Evolutionary conservation across 2,797 vertebrate genomes (phyloP).

Genomic region (Gouania willdenowi): DNA sequence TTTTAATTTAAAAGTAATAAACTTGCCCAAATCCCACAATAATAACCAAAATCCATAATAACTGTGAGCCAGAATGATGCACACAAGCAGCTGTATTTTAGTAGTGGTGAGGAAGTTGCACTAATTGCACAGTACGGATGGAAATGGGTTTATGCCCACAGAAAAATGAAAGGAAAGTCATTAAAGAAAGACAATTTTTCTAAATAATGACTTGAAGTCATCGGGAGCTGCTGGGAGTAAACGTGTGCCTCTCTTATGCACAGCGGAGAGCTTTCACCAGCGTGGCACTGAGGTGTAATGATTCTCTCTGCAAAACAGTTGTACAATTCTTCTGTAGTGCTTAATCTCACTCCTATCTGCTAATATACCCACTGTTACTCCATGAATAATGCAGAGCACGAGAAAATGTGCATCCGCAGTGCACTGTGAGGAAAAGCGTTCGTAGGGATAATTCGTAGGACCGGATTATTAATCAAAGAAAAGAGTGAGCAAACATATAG

Average conservation of each 20-base stretch:
- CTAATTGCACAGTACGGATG: not conserved
- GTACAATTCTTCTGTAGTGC: slow-evolving; percentile 4
- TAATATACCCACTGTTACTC: slow-evolving; percentile 9
- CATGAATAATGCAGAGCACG: slow-evolving; percentile 36
- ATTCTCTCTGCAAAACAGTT: not conserved
- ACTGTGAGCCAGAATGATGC: no score
- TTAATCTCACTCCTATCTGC: slow-evolving; percentile 22
- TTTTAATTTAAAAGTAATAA: no score
- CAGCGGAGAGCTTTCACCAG: not conserved
- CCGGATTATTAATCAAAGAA: slow-evolving; percentile 35
- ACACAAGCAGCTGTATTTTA: not conserved
- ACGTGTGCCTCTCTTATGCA: slow-evolving; percentile 6
- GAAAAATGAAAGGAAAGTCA: slow-evolving; percentile 3
- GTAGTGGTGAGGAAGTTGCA: not conserved
- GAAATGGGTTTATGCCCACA: not conserved
- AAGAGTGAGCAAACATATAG: slow-evolving; percentile 34
- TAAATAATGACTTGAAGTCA: slow-evolving; percentile 11
- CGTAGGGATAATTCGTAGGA: slow-evolving; percentile 2
- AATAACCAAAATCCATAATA: no score
- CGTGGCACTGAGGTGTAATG: not conserved
- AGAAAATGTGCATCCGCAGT: slow-evolving; percentile 25
- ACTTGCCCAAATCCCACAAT: no score
- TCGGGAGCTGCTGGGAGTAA: not conserved
- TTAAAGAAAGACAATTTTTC: slow-evolving; percentile 11
- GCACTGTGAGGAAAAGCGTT: slow-evolving; percentile 10